Evolutionary conservation across 2,797 vertebrate genomes (phyloP), one percentile per base, ranked within the genome.

Genomic region (Cirrhinus molitorella): DNA sequence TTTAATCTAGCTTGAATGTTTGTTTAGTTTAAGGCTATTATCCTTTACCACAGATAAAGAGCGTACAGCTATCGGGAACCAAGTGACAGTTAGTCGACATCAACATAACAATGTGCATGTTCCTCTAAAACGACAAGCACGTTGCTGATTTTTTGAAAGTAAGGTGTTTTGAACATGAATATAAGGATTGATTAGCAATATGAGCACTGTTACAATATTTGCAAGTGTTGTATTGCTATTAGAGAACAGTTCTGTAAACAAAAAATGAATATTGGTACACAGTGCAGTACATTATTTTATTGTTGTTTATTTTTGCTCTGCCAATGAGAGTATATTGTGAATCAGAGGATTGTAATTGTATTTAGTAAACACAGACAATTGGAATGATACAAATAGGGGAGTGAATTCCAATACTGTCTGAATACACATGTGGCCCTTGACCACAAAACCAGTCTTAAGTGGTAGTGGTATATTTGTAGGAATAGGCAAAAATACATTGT

Each of bases 11-110:
- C 67, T 85, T 84, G 53, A 63, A 75, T 83, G 82, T 81, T 82
- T 17, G 57, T 83, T 80, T 84, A 85, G 81, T 86, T 80, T 79
- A 53, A 74, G 49, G 82, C 66, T 85, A 86, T 87, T 86, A 85
- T 86, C 68, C 71, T 82, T 82, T 77, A 79, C 61, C 70, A 61
- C 83, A 74, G 80, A 75, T 67, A 57, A 66, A 78, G 47, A 78
- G 71, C 72, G 82, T 80, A 65, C 37, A 71, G 71, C 10, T 28
- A 51, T 43, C 23, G 40, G 49, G 47, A 82, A 81, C 12, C 57
- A n/a, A 70, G 37, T 74, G 76, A 70, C 79, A 72, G 74, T 59
- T 49, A 76, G 67, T n/a, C 7, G 17, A 81, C 75, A 79, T 83
- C 67, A 74, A 43, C 23, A 77, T 65, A 80, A 79, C 72, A 72